Percentiles rank a stretch among this genome's conserved stretches.
phyloP scores from a whole-genome alignment of 2,888 invertebrate genomes.

The Latheticus oryzae region DNA sequence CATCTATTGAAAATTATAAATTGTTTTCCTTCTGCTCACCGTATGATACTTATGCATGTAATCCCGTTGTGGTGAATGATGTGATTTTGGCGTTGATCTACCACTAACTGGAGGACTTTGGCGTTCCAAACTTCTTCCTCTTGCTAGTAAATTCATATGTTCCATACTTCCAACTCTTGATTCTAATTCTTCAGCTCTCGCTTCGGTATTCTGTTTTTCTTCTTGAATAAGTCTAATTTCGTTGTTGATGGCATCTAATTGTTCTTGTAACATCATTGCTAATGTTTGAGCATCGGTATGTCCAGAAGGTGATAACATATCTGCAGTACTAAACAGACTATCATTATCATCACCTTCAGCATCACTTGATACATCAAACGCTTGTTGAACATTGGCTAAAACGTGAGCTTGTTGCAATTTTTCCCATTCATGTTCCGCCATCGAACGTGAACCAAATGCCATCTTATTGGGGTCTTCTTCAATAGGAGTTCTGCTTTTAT shows the following conservation, averaged over 20 bases:
- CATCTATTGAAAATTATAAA: too few species aligned
- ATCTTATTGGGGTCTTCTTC: conserved; percentile 72
- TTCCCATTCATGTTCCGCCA: conserved; percentile 89
- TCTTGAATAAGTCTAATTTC: conserved; percentile 85
- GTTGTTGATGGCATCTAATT: conserved; percentile 99
- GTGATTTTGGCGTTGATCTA: conserved; percentile 85
- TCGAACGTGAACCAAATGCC: conserved; percentile 67
- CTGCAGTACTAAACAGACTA: conserved; percentile 79
- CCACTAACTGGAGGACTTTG: conserved; percentile 90
- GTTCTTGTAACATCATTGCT: conserved; percentile 98
- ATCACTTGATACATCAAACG: conserved; percentile 89
- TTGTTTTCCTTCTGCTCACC: conserved; percentile 80
- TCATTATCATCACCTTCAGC: conserved; percentile 84
- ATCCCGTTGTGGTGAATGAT: conserved; percentile 84
- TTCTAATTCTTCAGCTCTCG: conserved; percentile 96
- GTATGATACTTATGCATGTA: conserved; percentile 96
- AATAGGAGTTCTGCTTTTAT: conserved; percentile 71
- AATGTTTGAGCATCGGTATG: conserved; percentile 93
- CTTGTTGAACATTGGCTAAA: conserved; percentile 91
- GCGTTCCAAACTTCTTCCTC: conserved; percentile 76
- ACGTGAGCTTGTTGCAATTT: conserved; percentile 81
- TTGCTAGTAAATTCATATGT: conserved; percentile 87
- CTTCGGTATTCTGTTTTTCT: conserved; percentile 87
- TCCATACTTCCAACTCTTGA: conserved; percentile 96
- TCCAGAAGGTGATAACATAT: conserved; percentile 77